These are phyloP conservation scores for Zaprionus gabonicus DNA, from an alignment of 1,140 invertebrate genomes.

Conservation along the genomic window DNA sequence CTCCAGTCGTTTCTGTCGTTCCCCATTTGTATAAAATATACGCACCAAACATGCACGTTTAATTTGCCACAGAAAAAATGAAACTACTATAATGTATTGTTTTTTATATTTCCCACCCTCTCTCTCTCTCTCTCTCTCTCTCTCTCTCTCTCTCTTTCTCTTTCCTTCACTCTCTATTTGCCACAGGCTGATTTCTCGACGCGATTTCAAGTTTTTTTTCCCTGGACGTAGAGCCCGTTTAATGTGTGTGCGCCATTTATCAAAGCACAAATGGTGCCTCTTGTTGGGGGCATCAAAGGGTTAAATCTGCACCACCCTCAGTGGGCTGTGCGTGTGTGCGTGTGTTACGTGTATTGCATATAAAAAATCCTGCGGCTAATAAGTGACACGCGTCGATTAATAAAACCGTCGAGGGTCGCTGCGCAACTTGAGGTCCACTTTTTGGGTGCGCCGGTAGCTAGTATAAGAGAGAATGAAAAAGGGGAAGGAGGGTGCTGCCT, in stretches of 20 bases:
- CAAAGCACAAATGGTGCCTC: slow-evolving; percentile 66
- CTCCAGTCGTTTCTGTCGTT: slow-evolving; percentile 34
- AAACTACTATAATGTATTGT: slow-evolving; percentile 65
- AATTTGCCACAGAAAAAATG: slow-evolving; percentile 60
- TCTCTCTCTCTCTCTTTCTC: background rate
- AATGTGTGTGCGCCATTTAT: slow-evolving; percentile 73
- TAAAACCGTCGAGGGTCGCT: slow-evolving; percentile 54
- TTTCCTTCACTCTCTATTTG: background rate
- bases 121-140: slow-evolving; percentile 13
- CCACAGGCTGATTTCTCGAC: slow-evolving; percentile 51
- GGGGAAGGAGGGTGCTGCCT: slow-evolving; percentile 32
- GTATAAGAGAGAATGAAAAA: slow-evolving; percentile 1
- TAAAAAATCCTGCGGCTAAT: slow-evolving; percentile 80
- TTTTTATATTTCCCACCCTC: slow-evolving; percentile 27
- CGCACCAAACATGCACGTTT: slow-evolving; percentile 74
- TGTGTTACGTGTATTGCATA: slow-evolving; percentile 60
- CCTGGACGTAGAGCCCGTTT: slow-evolving; percentile 45
- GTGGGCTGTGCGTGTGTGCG: background rate
- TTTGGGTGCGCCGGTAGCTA: slow-evolving; percentile 6
- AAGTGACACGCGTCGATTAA: slow-evolving; percentile 79
- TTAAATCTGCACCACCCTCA: slow-evolving; percentile 40
- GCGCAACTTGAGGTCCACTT: slow-evolving; percentile 41
- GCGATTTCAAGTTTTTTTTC: slow-evolving; percentile 31
- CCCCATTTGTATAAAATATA: slow-evolving; percentile 67
- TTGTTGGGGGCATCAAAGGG: slow-evolving; percentile 64